Evolutionary conservation across 2,113 vertebrate species (phyloP).

Genomic region (Rhea pennata): DNA sequence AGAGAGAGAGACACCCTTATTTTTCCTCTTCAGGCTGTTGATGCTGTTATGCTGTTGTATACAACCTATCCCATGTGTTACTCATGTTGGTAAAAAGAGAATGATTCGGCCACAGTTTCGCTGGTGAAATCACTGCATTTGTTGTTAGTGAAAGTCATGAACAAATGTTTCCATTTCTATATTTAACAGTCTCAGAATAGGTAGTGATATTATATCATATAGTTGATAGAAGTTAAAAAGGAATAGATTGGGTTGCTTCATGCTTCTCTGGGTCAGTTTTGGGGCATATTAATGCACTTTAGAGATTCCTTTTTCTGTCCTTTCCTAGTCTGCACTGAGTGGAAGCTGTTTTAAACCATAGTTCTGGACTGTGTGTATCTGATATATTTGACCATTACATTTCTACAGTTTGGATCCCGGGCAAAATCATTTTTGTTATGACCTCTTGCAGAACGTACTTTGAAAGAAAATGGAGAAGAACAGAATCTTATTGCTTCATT

Average conservation of each 20-base stretch:
- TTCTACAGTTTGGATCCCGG: not conserved
- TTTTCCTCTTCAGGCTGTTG: not conserved
- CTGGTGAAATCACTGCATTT: not conserved
- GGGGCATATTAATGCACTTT: not conserved
- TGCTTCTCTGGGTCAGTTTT: not conserved
- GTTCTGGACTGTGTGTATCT: not conserved
- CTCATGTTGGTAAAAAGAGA: not conserved
- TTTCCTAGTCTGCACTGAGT: not conserved
- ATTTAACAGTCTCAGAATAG: not conserved
- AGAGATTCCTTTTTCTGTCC: not conserved
- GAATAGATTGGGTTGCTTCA: not conserved
- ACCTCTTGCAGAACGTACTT: not conserved
- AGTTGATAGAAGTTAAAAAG: not conserved
- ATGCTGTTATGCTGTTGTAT: rapidly evolving
- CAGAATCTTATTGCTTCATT: not conserved
- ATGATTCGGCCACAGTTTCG: not conserved
- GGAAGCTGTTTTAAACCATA: not conserved
- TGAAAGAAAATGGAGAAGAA: not conserved
- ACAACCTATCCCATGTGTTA: rapidly evolving
- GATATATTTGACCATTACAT: not conserved
- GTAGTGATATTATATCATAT: not conserved
- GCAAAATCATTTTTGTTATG: not conserved
- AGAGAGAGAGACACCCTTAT: not conserved
- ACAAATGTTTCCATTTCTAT: not conserved
- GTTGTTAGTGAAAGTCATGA: not conserved